Evolutionary conservation across 2,888 invertebrate species (phyloP), one percentile per base, ranked within the genome.

Genomic region (Entomobrya multifasciata): DNA sequence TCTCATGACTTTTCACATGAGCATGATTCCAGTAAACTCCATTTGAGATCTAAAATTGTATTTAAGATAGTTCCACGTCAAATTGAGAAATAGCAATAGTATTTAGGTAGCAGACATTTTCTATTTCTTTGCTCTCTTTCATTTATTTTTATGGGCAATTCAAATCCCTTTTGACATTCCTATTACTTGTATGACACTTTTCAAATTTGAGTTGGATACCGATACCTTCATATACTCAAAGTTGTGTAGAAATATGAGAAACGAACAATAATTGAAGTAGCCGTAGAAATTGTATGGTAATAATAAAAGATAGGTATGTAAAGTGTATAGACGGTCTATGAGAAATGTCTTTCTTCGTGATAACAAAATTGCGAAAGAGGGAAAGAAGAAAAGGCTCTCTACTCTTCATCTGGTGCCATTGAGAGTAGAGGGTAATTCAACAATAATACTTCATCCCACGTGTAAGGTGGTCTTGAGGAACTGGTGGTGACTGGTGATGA

Each of bases 401-500:
- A 8, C 13, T 17, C 52, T 52, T 17, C 17, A 6, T 52, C 17
- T 17, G 15, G 52, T 11, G 3, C 36, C 5, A 8, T 36, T 36
- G 36, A 36, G 5, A 36, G 8, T 36, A 36, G 8, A 8, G 36
- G 49, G 47, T 27, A 49, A 20, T n/a, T 25, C 25, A 67, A 65
- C 67, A 80, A 80, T 36, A 36, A 27, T n/a, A 15, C 22, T 36
- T 13, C 25, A 20, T 30, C n/a, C 27, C 17, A n/a, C n/a, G n/a
- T n/a, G n/a, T n/a, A n/a, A n/a, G n/a, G n/a, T n/a, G n/a, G n/a
- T n/a, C n/a, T n/a, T n/a, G n/a, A n/a, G n/a, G n/a, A n/a, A n/a
- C n/a, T n/a, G n/a, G n/a, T 83, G 74, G 60, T 74, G 76, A 65
- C 76, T 67, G 65, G 17, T 62, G 83, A 76, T 83, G 83, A 76